A percentile compares a stretch with the other conserved stretches of the same genome.
Conservation (phyloP, 2,888 invertebrate genomes). For the Apodemia mormo region DNA sequence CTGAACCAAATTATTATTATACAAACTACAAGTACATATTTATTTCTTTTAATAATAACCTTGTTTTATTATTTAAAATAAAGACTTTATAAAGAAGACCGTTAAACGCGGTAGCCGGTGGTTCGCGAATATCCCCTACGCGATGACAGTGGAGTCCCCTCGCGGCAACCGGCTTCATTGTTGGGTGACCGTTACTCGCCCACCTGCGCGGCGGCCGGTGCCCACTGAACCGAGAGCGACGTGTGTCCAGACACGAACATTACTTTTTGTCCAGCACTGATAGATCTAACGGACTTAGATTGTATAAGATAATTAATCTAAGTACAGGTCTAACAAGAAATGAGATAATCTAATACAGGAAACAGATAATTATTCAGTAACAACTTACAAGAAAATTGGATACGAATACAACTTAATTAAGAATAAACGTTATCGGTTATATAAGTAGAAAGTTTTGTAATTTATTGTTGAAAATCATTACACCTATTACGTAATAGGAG, state of each 20-base stretch:
- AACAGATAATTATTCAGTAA: neutral
- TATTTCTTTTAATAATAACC: neutral
- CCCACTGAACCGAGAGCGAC: conserved; percentile 76
- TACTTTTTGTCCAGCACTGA: conserved; percentile 31
- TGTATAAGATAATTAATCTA: conserved; percentile 1
- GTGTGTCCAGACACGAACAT: conserved; percentile 55
- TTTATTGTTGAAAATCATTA: no score
- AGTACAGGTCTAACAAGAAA: neutral
- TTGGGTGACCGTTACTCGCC: conserved; percentile 70
- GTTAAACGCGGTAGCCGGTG: conserved; percentile 37
- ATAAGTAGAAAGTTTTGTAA: no score
- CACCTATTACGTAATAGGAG: no score
- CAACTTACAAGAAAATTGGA: no score
- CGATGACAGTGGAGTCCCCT: conserved; percentile 31
- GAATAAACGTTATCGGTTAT: no score
- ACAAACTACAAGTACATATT: neutral
- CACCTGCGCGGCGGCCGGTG: conserved; percentile 63
- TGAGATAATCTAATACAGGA: neutral
- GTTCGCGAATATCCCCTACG: conserved; percentile 25
- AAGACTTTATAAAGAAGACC: conserved; percentile 35
- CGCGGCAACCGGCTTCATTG: conserved; percentile 37
- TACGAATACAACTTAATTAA: no score
- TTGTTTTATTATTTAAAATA: neutral
- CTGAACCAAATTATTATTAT: neutral
- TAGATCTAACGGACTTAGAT: conserved; percentile 19